These are phyloP conservation scores for Nibea albiflora DNA, from an alignment of 2,113 vertebrate species.

Conservation along the genomic window DNA sequence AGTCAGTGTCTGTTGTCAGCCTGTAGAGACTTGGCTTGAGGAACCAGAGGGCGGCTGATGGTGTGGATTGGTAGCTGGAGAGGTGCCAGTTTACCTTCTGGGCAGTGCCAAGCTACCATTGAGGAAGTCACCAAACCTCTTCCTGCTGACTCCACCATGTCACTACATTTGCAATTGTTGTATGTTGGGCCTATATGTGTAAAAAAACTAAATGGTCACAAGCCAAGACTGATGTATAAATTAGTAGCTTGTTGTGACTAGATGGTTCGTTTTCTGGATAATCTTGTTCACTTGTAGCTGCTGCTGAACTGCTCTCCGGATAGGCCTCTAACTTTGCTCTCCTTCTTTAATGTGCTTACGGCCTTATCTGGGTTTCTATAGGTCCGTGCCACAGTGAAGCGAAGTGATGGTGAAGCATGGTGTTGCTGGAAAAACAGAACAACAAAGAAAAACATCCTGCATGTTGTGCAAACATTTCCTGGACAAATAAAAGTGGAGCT, in stretches of 20 bases:
- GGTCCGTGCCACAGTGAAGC: too few relatives aligned
- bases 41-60: too few relatives aligned
- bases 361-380: not conserved
- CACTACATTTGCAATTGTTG: too few relatives aligned
- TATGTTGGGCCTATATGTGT: too few relatives aligned
- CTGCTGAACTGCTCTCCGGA: not conserved
- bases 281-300: not conserved
- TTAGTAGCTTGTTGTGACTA: not conserved
- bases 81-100: too few relatives aligned
- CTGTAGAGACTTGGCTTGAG: too few relatives aligned
- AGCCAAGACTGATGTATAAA: not conserved
- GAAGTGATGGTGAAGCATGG: not conserved
- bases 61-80: too few relatives aligned
- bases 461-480: slow-evolving; percentile 46
- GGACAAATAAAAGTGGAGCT: slow-evolving; percentile 17
- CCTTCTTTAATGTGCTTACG: not conserved
- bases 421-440: not conserved
- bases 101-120: too few relatives aligned
- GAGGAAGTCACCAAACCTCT: too few relatives aligned
- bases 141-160: too few relatives aligned
- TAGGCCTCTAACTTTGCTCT: not conserved
- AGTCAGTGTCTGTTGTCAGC: too few relatives aligned
- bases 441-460: slow-evolving; percentile 33
- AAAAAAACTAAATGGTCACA: not conserved
- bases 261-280: not conserved